Evolutionary conservation across 2,797 vertebrate genomes (phyloP), one percentile per base, ranked within the genome.

Genomic region (Gadopsis marmoratus): DNA sequence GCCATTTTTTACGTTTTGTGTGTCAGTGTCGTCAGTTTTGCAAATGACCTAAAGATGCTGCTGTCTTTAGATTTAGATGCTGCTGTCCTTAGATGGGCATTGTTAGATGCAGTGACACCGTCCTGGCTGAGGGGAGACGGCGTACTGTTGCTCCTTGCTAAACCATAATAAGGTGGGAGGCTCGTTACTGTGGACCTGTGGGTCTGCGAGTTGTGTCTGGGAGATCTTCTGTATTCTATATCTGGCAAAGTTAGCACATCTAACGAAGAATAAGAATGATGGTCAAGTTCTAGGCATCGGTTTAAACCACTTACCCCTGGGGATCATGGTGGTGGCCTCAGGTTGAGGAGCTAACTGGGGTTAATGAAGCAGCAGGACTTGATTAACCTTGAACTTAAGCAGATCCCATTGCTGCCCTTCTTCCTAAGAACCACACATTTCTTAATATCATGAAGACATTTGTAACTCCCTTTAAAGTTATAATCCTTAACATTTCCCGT

Each of bases 311-410:
- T 83, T 59, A 45, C 21, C 45, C 48, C 19, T 53, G 37, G 23
- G n/a, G 33, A 62, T 33, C 54, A 14, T 64, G 33, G 19, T 39
- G 9, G 21, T 23, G 26, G 51, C 41, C 41, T 71, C 41, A 53
- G 59, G 62, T 5, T 70, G 54, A 60, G 33, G 39, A 61, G 69
- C 48, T 41, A 67, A 54, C 21, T 53, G 33, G n/a, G 45, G 66
- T 72, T 68, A 76, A 74, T 79, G 65, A 69, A 78, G 23, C 53
- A 68, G 75, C 56, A 71, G 60, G 50, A 68, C 68, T 37, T 35
- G 16, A 76, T 78, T 68, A 65, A 23, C 29, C 23, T 68, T 56
- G 8, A 63, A 62, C 33, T 53, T 74, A 50, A 29, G 31, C 26
- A 3, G 35, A 41, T 56, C 29, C 14, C 39, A 37, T 45, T 45